phyloP scores from a whole-genome alignment of 2,113 vertebrate species.

The Malurus cyaneus region DNA sequence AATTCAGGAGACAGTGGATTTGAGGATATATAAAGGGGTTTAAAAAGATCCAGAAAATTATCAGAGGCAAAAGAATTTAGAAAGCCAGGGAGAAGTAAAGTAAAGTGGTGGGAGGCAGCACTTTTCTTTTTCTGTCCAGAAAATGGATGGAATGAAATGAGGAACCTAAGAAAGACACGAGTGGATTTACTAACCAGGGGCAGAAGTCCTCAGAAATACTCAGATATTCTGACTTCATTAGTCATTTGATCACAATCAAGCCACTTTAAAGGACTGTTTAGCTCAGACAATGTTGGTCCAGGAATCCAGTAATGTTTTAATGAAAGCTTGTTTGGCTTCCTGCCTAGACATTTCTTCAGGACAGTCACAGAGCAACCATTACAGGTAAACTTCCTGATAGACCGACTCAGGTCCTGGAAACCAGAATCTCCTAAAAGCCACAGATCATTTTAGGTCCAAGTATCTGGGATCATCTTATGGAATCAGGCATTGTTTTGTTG shows the following conservation, averaged over 20 bases:
- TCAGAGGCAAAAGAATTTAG: background rate
- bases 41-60: background rate
- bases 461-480: background rate
- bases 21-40: background rate
- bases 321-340: background rate
- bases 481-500: background rate
- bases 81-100: background rate
- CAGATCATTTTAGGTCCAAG: background rate
- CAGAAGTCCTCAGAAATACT: background rate
- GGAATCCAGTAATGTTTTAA: background rate
- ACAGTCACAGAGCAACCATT: background rate
- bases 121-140: background rate
- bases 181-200: background rate
- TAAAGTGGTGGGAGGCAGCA: background rate
- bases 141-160: background rate
- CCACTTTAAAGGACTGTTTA: background rate
- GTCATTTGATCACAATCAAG: background rate
- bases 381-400: background rate
- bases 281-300: background rate
- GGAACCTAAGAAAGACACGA: background rate
- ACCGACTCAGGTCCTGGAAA: background rate
- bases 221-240: background rate
- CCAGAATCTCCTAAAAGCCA: background rate
- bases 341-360: background rate
- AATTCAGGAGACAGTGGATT: background rate